Evolutionary conservation across 2,113 vertebrate genomes (phyloP).

Genomic region (Ceyx melanurus): DNA sequence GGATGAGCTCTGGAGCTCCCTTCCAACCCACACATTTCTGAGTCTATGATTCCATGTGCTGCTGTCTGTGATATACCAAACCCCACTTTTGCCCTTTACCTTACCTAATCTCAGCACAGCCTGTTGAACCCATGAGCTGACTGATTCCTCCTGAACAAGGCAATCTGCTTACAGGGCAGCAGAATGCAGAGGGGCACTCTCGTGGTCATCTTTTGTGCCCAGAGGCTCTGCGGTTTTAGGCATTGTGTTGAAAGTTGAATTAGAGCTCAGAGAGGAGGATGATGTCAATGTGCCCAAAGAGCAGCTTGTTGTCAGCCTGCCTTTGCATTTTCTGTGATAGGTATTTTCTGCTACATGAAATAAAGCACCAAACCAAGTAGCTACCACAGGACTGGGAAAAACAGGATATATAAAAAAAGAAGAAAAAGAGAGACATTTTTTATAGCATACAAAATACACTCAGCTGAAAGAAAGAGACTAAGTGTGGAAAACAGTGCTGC

Average conservation of each 20-base stretch:
- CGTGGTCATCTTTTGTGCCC: conserved; percentile 47
- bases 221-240: conserved; percentile 16
- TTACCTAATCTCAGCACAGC: conserved; percentile 28
- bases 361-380: not conserved
- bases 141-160: conserved; percentile 57
- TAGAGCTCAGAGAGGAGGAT: conserved; percentile 49
- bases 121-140: conserved; percentile 38
- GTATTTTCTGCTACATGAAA: conserved; percentile 36
- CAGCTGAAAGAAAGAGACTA: not conserved
- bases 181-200: conserved; percentile 45
- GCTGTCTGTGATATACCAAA: not conserved
- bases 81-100: not conserved
- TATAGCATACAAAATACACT: not conserved
- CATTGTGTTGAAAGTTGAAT: conserved; percentile 57
- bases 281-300: conserved; percentile 55
- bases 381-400: not conserved
- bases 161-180: conserved; percentile 60
- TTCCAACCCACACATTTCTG: too few species aligned
- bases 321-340: conserved; percentile 36
- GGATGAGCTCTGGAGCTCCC: too few species aligned
- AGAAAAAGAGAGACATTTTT: not conserved
- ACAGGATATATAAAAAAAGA: not conserved
- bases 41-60: not conserved
- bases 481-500: not conserved
- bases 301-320: conserved; percentile 2